phyloP scores from a whole-genome alignment of 2,888 invertebrate species.

The Patella depressa region DNA sequence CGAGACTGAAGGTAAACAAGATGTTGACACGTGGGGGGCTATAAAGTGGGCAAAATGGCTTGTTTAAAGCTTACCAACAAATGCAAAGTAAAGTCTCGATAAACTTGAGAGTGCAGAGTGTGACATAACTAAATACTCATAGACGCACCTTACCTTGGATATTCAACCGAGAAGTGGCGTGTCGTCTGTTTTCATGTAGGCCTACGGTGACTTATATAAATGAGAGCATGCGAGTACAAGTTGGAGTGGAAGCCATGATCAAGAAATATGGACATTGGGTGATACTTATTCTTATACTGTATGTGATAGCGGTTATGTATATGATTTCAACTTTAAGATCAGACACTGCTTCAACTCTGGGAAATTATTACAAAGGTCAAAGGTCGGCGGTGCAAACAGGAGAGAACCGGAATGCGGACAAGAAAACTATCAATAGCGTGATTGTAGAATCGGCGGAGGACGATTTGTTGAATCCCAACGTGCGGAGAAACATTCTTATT shows the following conservation, averaged over 20 bases:
- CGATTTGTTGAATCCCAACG: not conserved
- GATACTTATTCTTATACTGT: not conserved
- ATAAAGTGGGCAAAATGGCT: not conserved
- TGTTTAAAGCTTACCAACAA: not conserved
- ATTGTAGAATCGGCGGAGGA: not conserved
- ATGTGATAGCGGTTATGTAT: not conserved
- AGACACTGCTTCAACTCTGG: not conserved
- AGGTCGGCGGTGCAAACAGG: not conserved
- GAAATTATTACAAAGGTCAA: not conserved
- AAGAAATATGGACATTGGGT: not conserved
- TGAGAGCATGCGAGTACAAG: not conserved
- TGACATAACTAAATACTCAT: slow-evolving; percentile 7
- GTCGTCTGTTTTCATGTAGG: not conserved
- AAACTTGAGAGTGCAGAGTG: not conserved
- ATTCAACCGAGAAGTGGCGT: not conserved
- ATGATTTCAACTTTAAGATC: not conserved
- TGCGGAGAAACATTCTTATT: not conserved
- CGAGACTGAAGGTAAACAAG: not conserved
- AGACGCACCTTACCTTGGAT: not conserved
- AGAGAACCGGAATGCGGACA: not conserved
- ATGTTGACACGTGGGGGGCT: not conserved
- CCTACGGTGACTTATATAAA: too few relatives aligned
- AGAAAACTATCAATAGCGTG: not conserved
- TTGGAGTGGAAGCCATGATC: not conserved
- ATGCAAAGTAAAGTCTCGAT: not conserved